Base-by-base conservation (phyloP, 2,888 invertebrate species). In the Rutpela maculata region DNA sequence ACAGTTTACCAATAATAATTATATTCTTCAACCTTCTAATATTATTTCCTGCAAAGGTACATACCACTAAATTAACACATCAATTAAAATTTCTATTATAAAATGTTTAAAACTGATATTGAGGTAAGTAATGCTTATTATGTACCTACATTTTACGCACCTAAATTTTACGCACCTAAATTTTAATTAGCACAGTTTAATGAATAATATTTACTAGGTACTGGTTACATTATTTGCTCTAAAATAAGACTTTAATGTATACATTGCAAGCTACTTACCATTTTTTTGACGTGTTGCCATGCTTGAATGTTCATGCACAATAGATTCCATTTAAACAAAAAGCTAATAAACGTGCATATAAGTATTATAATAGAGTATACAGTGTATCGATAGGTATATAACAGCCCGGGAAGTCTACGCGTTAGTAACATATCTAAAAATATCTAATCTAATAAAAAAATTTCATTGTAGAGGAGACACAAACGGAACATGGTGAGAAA, bases 301-400 rank as follows among this genome's bases (percentile, higher is more conserved):
- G 92, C 91, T 84, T 92, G 91, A 67, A 92, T 88, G 86, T 92
- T 92, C 35, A 91, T 90, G 86, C 93, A 93, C 84, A 93, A 88
- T 66, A 93, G 87, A 77, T 91, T 92, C 92, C 92, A 92, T 86
- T 91, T 91, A 78, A 92, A 89, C 50, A 92, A 88, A 71, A 91
- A 88, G 85, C 91, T 91, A 75, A 91, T 83, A 76, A 90, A 84
- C n/a, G 90, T 87, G 56, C 89, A 82, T 56, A 89, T 79, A 15
- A 89, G 78, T 55, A 89, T 84, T 26, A 90, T 66, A 84, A 88
- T 75, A 80, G 89, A 84, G 86, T 90, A 85, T 57, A 86, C 83
- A 17, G 84, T 84, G 80, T 86, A 88, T 77, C 88, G 84, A 77
- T 89, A 84, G 35, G 82, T 87, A 76, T 88, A 88, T 59, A 88